A percentile compares a stretch with the other conserved stretches of the same genome.
Conservation (phyloP, 2,888 invertebrate species). For the Xanthia icteritia region DNA sequence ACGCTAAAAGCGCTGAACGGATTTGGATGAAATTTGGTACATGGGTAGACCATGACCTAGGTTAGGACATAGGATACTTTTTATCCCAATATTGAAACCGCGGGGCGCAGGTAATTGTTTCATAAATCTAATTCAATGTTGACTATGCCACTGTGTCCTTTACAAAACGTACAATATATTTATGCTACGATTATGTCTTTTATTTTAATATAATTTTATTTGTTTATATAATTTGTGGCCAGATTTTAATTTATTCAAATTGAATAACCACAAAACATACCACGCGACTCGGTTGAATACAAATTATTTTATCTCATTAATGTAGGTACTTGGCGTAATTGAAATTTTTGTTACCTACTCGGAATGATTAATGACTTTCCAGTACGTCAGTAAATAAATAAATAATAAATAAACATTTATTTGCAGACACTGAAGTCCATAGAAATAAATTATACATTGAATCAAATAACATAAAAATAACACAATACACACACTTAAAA, state of each 20-base stretch:
- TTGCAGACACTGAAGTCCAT: too few relatives aligned
- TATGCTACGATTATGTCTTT: neutral
- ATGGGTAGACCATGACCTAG: too few relatives aligned
- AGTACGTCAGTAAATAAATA: too few relatives aligned
- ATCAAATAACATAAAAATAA: too few relatives aligned
- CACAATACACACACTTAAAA: too few relatives aligned
- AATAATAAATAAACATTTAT: too few relatives aligned
- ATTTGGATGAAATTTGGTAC: too few relatives aligned
- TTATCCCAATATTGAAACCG: too few relatives aligned
- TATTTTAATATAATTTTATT: slow-evolving; percentile 2
- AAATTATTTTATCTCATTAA: slow-evolving; percentile 38
- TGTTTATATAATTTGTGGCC: slow-evolving; percentile 1
- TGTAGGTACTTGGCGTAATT: slow-evolving; percentile 33
- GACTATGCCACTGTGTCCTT: neutral
- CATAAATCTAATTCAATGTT: neutral
- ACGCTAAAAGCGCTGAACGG: too few relatives aligned
- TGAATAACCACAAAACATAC: slow-evolving; percentile 31
- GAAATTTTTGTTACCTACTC: slow-evolving; percentile 9
- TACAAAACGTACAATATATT: neutral
- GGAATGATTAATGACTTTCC: neutral
- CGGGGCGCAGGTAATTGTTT: neutral
- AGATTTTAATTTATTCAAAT: slow-evolving; percentile 36
- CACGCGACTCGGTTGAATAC: slow-evolving; percentile 6
- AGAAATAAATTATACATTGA: too few relatives aligned
- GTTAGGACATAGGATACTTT: too few relatives aligned